Evolutionary conservation across 2,888 invertebrate genomes (phyloP).

Genomic region (Volucella zonaria): DNA sequence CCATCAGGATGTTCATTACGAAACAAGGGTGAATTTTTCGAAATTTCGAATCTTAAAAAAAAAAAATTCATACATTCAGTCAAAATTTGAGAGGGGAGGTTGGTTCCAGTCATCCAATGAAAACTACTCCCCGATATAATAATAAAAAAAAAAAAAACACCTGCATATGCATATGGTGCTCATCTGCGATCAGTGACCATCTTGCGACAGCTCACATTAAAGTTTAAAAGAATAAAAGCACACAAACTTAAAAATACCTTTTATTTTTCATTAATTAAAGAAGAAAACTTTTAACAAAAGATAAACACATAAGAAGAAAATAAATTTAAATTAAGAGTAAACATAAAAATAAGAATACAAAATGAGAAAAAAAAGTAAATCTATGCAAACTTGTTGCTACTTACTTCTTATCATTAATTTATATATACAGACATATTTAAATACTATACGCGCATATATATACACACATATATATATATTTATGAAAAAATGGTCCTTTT

Average conservation of each 20-base stretch:
- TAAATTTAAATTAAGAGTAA: slow-evolving; percentile 18
- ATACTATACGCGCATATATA: slow-evolving; percentile 45
- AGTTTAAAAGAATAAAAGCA: neutral
- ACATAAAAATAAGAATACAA: slow-evolving; percentile 32
- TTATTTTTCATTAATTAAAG: too few relatives aligned
- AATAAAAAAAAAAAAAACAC: too few relatives aligned
- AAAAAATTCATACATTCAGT: too few relatives aligned
- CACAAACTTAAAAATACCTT: too few relatives aligned
- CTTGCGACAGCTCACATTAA: neutral
- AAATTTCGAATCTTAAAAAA: too few relatives aligned
- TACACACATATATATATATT: slow-evolving; percentile 52
- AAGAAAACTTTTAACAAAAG: neutral
- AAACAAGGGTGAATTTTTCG: too few relatives aligned
- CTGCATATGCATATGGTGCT: too few relatives aligned
- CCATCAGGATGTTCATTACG: too few relatives aligned
- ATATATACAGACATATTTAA: slow-evolving; percentile 60
- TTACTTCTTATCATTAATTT: slow-evolving; percentile 59
- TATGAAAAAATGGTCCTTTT: slow-evolving; percentile 53
- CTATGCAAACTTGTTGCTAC: slow-evolving; percentile 42
- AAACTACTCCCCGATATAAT: too few relatives aligned
- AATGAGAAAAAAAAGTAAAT: slow-evolving; percentile 31
- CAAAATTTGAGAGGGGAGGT: too few relatives aligned
- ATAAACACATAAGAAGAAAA: neutral
- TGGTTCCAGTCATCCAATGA: too few relatives aligned
- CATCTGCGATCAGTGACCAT: too few relatives aligned